A percentile compares a stretch with the other conserved stretches of the same genome.
Evolutionary conservation across 2,113 vertebrate genomes (phyloP).

Genomic region (Galeopterus variegatus): DNA sequence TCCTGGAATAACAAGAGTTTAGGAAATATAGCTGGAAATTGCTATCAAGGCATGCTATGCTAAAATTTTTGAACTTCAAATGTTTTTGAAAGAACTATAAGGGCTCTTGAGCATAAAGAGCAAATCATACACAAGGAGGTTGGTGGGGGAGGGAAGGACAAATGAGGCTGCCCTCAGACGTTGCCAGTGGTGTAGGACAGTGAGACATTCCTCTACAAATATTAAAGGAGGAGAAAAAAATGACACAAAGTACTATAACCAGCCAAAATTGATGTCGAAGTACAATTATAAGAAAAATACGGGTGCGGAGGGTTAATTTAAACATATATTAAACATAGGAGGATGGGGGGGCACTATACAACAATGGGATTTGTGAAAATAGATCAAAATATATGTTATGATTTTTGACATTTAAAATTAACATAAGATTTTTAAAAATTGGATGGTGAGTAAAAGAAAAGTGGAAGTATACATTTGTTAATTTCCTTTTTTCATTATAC

Average conservation of each 20-base stretch:
- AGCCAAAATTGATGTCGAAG: background rate
- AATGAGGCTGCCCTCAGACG: background rate
- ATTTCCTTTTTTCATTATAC: background rate
- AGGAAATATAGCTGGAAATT: background rate
- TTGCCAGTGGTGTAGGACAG: background rate
- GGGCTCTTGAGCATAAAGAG: background rate
- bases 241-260: background rate
- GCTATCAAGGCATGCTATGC: background rate
- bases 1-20: background rate
- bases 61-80: background rate
- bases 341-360: background rate
- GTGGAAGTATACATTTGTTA: background rate
- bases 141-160: background rate
- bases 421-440: background rate
- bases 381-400: background rate
- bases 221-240: background rate
- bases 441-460: background rate
- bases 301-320: background rate
- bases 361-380: background rate
- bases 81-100: background rate
- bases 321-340: background rate
- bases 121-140: background rate
- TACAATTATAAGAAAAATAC: background rate
- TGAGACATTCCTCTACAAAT: background rate
- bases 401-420: conserved; percentile 9